A percentile compares a stretch with the other conserved stretches of the same genome.
Evolutionary conservation across 2,888 invertebrate species (phyloP).

Genomic region (Drosophila neotestacea): DNA sequence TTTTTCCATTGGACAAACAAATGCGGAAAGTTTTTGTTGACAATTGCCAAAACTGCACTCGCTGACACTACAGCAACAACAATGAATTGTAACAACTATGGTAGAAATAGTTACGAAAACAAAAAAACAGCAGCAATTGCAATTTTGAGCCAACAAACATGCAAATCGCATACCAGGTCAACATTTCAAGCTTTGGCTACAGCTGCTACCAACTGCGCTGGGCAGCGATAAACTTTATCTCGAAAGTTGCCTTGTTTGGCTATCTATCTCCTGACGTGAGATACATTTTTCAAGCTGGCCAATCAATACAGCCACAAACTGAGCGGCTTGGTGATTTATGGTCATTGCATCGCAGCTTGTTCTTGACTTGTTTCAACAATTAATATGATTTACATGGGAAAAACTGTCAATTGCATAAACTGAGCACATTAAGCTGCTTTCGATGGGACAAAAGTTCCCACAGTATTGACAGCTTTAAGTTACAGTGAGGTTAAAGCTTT

Average conservation of each 20-base stretch:
- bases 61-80: not conserved
- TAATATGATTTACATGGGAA: slow-evolving; percentile 82
- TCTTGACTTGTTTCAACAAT: slow-evolving; percentile 69
- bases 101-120: slow-evolving; percentile 6
- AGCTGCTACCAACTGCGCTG: slow-evolving; percentile 39
- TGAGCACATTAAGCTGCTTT: not conserved
- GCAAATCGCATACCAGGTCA: slow-evolving; percentile 81
- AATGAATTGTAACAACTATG: slow-evolving; percentile 20
- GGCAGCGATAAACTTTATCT: slow-evolving; percentile 76
- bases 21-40: slow-evolving; percentile 71
- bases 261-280: slow-evolving; percentile 60
- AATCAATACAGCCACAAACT: slow-evolving; percentile 65
- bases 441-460: not conserved
- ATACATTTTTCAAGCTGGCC: slow-evolving; percentile 58
- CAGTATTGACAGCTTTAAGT: not conserved
- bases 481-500: too few species aligned
- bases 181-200: slow-evolving; percentile 37
- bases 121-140: slow-evolving; percentile 47
- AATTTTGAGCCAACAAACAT: slow-evolving; percentile 70
- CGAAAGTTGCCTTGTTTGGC: slow-evolving; percentile 66
- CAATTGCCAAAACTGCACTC: slow-evolving; percentile 69
- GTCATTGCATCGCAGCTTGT: slow-evolving; percentile 56
- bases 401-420: slow-evolving; percentile 71
- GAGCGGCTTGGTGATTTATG: slow-evolving; percentile 75
- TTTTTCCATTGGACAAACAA: slow-evolving; percentile 51